Evolutionary conservation across 2,888 invertebrate genomes (phyloP), one percentile per base, ranked within the genome.

Genomic region (Phengaris arion): DNA sequence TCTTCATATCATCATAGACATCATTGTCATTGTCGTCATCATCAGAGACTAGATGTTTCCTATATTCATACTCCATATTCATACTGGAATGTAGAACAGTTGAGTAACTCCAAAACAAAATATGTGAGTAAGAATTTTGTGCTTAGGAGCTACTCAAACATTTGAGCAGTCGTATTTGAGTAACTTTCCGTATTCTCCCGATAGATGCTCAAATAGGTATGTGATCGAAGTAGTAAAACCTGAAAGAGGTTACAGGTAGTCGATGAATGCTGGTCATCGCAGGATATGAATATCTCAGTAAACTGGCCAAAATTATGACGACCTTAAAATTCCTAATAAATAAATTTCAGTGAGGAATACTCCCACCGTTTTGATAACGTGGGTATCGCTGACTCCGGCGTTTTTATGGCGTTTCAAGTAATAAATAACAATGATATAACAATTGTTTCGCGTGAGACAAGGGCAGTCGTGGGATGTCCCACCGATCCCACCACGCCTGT

Each of bases 371-470:
- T 64, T 45, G 64, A 45, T 64, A 64, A 64, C 64, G 64, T 64
- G 64, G 64, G 64, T 64, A 64, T 45, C 35, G 64, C 64, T 64
- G 64, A 64, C 64, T 64, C 12, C 64, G 64, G 6, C 64, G 59
- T 59, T 64, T 64, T 64, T 64, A 64, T 64, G 64, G 13, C 64
- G 35, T 55, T 15, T 74, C 73, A 68, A 72, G 72, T 52, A 72
- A 72, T 54, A 72, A 72, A 72, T 72, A 51, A 54, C 57, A 54
- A 59, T 76, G 48, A 48, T 70, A 48, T 15, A 48, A 70, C 48
- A 70, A 70, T 48, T 51, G 48, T 70, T 75, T 77, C 75, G 76
- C 78, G 77, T 78, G 76, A 75, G 74, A 69, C 78, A 78, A 78
- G 78, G 78, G 76, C 77, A 64, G 70, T 69, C 77, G 77, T 76